A percentile compares a stretch with the other conserved stretches of the same genome.
phyloP scores from a whole-genome alignment of 2,113 vertebrate species.

The Passer domesticus region DNA sequence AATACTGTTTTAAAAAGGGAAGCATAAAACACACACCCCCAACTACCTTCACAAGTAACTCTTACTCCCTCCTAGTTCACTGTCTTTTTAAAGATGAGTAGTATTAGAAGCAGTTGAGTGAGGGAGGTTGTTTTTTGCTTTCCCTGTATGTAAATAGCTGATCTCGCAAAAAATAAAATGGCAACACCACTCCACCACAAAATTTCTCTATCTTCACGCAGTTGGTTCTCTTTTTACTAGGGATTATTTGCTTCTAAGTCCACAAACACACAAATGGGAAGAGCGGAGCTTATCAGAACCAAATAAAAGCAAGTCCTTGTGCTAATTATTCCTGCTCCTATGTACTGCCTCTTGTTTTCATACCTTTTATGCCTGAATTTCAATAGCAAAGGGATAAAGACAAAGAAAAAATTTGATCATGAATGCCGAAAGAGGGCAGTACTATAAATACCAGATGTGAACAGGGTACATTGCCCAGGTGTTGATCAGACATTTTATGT shows the following conservation, averaged over 20 bases:
- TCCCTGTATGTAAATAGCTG: neutral
- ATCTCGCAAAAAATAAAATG: neutral
- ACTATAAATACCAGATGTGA: neutral
- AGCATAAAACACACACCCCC: neutral
- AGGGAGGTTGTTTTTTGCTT: neutral
- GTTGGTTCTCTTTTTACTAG: neutral
- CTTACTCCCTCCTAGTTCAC: neutral
- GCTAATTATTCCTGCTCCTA: neutral
- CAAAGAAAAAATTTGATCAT: neutral
- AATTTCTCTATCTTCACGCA: neutral
- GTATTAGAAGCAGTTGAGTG: neutral
- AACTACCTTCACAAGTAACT: neutral
- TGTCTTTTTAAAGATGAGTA: neutral
- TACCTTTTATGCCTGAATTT: neutral
- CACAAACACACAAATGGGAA: neutral
- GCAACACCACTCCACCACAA: neutral
- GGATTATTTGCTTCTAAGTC: neutral
- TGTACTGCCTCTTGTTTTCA: neutral
- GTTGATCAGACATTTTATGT: neutral
- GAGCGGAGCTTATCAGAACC: neutral
- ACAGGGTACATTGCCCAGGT: neutral
- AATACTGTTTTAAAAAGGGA: neutral
- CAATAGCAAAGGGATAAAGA: neutral
- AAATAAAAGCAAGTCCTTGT: neutral
- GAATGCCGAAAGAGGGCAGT: neutral